Base-by-base conservation (phyloP, 2,113 vertebrate species). In the Pterocles burchelli region DNA sequence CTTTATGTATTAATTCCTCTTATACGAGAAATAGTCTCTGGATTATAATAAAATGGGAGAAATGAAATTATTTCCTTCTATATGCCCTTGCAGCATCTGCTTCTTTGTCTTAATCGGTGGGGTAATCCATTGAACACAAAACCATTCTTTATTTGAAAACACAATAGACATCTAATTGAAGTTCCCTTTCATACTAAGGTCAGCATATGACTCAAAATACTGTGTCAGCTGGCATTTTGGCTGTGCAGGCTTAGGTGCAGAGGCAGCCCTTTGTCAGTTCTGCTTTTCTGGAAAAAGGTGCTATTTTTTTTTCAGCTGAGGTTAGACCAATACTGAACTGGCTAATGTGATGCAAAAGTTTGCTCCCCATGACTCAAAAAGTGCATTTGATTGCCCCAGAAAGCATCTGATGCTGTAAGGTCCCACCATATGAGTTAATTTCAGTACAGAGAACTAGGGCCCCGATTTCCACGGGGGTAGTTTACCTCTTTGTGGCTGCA, bases 101-200 rank as follows among this genome's bases (percentile, higher is more conserved):
- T 95, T 92, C 71, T 74, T 94, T 84, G 85, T 79, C 84, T 83
- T 90, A 96, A 95, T 66, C 84, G 79, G 81, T 58, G 65, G 86
- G 59, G 24, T 73, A 88, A 94, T 78, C 71, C 83, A 93, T 10
- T 79, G 76, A 94, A 73, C 49, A 86, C 84, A 93, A 92, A 96
- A 82, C 87, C 52, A 79, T 91, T 89, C 88, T 79, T 25, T 57
- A 94, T 93, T 92, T 81, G 70, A 92, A 96, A 89, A 97, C 81
- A 93, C 62, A 93, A 90, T 55, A 91, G 71, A 45, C 62, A 70
- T 71, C 55, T 92, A 90, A 81, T 73, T 93, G 66, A 94, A 88
- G 84, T 49, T 89, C 85, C 78, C 34, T 82, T 89, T 86, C 72
- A 92, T 55, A 88, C 66, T 57, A 88, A 92, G 82, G 80, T 59